Base-by-base conservation (phyloP, 2,888 invertebrate species). In the Macrosoma leucophasiata region DNA sequence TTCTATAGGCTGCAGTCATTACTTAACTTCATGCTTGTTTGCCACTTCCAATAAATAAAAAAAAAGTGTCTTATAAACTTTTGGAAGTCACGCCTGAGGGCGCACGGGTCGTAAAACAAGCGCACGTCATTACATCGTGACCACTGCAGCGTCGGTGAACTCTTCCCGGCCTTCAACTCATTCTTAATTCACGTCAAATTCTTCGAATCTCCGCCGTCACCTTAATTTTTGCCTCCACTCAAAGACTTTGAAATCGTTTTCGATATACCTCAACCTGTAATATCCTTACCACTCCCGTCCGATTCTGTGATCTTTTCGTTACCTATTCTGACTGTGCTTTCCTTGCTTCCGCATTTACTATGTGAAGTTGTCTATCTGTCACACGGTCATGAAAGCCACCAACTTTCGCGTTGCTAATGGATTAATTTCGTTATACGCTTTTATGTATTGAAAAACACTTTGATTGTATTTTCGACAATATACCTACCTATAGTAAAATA, bases 31-130 rank as follows among this genome's bases (percentile, higher is more conserved):
- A n/a, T n/a, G n/a, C n/a, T n/a, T n/a, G n/a, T n/a, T n/a, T n/a
- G n/a, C n/a, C n/a, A n/a, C n/a, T n/a, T n/a, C 47, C 55, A 57
- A 52, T 55, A 47, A 50, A n/a, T n/a, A n/a, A n/a, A 70, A 65
- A 77, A 77, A 66, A 78, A 79, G 71, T 69, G 65, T 69, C 67
- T 75, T 75, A 77, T 69, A 76, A 78, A 73, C 76, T 76, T 81
- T 79, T 74, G 71, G 70, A 65, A 66, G 76, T 77, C 64, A 79
- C 75, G 81, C 62, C 74, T 58, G 59, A 59, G 54, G 56, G 72
- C 63, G 56, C 61, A 55, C 57, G 58, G 52, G 56, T 47, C 44
- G 60, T 13, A 79, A 81, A 78, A 77, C 60, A 56, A 58, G 62
- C 64, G 62, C 64, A 69, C 55, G 62, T 64, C 66, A 63, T 67